A percentile compares a stretch with the other conserved stretches of the same genome.
Conservation (phyloP, 1,140 invertebrate species). For the Pachyrhynchus sulphureomaculatus region DNA sequence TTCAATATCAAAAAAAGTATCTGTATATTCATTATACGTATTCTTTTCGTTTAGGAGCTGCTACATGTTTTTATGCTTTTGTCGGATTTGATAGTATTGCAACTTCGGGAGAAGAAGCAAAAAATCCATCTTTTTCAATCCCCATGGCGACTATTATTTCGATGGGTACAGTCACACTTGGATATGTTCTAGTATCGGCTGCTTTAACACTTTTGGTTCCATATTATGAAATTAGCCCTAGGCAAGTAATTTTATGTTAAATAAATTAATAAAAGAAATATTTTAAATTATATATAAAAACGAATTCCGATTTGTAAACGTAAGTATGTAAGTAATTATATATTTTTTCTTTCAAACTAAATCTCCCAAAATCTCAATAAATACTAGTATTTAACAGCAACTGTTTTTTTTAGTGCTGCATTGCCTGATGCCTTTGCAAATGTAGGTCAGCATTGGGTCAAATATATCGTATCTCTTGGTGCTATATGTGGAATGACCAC, state of each 20-base stretch:
- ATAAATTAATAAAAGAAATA: no score
- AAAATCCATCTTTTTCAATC: slow-evolving; percentile 75
- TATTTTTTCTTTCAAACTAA: no score
- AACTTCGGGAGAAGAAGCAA: slow-evolving; percentile 83
- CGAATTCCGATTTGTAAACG: no score
- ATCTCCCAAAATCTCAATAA: no score
- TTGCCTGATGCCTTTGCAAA: slow-evolving; percentile 80
- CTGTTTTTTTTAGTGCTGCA: slow-evolving; percentile 64
- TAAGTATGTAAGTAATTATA: no score
- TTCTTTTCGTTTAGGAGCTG: slow-evolving; percentile 77
- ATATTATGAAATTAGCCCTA: slow-evolving; percentile 70
- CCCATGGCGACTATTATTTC: slow-evolving; percentile 79
- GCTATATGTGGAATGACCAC: slow-evolving; percentile 89
- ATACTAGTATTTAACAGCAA: no score
- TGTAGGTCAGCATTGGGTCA: slow-evolving; percentile 77
- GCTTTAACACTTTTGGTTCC: slow-evolving; percentile 85
- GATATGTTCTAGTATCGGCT: slow-evolving; percentile 79
- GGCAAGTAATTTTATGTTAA: slow-evolving; percentile 53
- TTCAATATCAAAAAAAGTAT: no score
- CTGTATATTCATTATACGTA: no score
- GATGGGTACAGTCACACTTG: slow-evolving; percentile 74
- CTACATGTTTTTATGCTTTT: slow-evolving; percentile 88
- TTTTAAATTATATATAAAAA: no score
- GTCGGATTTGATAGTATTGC: slow-evolving; percentile 87
- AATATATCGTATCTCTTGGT: slow-evolving; percentile 83